Evolutionary conservation across 2,797 vertebrate genomes (phyloP), one percentile per base, ranked within the genome.

Genomic region (Hemitrygon akajei): DNA sequence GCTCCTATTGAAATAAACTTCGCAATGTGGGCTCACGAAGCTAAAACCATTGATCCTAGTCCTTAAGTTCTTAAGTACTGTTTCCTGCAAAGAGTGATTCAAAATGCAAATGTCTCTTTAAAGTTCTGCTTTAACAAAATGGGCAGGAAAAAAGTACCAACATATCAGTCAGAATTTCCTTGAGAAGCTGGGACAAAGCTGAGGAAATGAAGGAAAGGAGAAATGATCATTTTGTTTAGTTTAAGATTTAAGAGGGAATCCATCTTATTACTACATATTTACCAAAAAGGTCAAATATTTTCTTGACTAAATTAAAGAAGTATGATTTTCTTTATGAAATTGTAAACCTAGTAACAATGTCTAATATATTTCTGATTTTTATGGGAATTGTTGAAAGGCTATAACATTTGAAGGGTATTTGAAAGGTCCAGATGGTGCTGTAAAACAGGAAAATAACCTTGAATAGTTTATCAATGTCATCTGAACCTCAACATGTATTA

Each of bases 351-450:
- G 63, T 89, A 89, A 69, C 2, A 34, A 69, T 89, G n/a, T 69
- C 60, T 66, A 16, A 69, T 37, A 69, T 69, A 89, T n/a, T 25
- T 69, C 63, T 69, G 86, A 69, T 69, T n/a, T 89, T 22, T 37
- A 25, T 25, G 60, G 47, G 18, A 37, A 37, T 63, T 69, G 86
- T 69, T 37, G 66, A 89, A 89, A 89, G 60, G 63, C 27, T 69
- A 89, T 37, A 89, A 89, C 22, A 89, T 7, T 69, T 69, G 86
- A 89, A 89, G 86, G 60, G n/a, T 89, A 89, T 7, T 69, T 69
- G 86, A 89, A 89, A 63, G 60, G n/a, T 89, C 86, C 86, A 89
- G 86, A 89, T 89, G 86, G 86, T 37, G n/a, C 66, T 89, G n/a
- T 69, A 66, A 89, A 89, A 66, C 63, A 89, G 63, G n/a, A 3